These are phyloP conservation scores for Berghia stephanieae DNA, from an alignment of 1,140 invertebrate genomes.

Conservation along the genomic window DNA sequence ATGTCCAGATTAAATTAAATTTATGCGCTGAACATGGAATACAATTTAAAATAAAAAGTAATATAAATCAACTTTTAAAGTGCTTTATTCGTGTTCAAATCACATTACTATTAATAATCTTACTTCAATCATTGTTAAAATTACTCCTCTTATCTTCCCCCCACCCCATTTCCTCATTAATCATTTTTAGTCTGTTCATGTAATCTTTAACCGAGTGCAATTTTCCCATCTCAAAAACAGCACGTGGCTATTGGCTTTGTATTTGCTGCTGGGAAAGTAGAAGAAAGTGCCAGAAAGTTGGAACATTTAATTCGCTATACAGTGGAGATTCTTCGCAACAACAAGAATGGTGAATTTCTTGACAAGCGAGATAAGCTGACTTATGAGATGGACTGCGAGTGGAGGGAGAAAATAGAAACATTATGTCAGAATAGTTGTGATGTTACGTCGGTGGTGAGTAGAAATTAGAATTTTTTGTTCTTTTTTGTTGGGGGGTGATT, in stretches of 20 bases:
- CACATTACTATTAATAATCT: too few species aligned
- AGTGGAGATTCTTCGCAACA: constrained; percentile 16
- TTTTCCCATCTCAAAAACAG: too few species aligned
- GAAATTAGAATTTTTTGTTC: background rate
- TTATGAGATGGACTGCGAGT: constrained; percentile 24
- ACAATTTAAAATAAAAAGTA: too few species aligned
- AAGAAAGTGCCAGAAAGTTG: constrained; percentile 29
- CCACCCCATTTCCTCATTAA: too few species aligned
- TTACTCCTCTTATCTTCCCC: too few species aligned
- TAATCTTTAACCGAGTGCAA: too few species aligned
- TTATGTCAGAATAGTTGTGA: constrained; percentile 25
- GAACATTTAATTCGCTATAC: constrained; percentile 26
- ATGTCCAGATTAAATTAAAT: too few species aligned
- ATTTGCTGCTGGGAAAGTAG: constrained; percentile 32
- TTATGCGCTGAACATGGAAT: too few species aligned
- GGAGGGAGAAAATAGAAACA: constrained; percentile 11
- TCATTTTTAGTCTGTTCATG: too few species aligned
- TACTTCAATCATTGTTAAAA: too few species aligned
- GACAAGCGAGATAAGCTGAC: constrained; percentile 15
- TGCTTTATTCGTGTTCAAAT: too few species aligned
- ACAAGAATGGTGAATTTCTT: constrained; percentile 27
- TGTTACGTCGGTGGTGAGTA: constrained; percentile 14
- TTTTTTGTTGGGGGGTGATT: background rate
- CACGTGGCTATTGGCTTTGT: constrained; percentile 27
- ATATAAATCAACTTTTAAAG: too few species aligned